These are phyloP conservation scores for Hydropotes inermis DNA, from an alignment of 2,113 vertebrate genomes.

Conservation along the genomic window DNA sequence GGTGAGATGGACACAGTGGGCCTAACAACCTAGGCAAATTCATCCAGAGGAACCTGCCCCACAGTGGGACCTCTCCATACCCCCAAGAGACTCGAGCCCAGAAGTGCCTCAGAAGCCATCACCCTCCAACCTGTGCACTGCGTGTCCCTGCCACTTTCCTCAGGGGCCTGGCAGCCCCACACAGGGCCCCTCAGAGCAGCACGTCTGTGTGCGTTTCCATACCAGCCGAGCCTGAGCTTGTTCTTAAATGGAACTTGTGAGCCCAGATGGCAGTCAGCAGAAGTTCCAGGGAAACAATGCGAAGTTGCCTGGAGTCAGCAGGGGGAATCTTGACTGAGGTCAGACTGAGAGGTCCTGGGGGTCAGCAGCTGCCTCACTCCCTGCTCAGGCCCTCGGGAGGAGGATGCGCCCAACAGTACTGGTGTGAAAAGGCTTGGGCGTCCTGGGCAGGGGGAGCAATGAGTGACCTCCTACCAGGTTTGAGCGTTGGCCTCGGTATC, in stretches of 20 bases:
- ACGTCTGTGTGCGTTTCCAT: rapidly evolving
- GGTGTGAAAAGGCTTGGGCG: neutral
- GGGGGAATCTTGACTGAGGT: neutral
- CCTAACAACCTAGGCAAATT: neutral
- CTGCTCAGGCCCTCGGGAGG: neutral
- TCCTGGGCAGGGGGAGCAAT: too few relatives aligned
- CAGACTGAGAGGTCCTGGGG: neutral
- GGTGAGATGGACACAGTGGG: neutral
- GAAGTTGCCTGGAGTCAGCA: neutral
- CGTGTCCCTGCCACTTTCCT: rapidly evolving
- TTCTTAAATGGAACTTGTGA: neutral
- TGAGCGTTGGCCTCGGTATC: neutral
- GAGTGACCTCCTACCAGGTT: neutral
- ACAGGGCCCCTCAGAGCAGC: neutral
- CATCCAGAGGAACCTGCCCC: neutral
- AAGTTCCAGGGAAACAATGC: neutral
- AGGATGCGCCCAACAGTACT: neutral
- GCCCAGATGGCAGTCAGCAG: neutral
- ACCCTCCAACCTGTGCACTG: neutral
- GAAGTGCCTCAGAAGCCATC: neutral
- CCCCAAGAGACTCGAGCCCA: neutral
- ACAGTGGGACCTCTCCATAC: neutral
- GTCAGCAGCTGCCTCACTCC: neutral
- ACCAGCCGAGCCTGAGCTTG: too few relatives aligned
- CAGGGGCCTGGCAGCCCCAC: neutral